These are phyloP conservation scores for Hydractinia echinata DNA, from an alignment of 30 jellyfish, hydroid and myxozoan genomes.

Conservation along the genomic window DNA sequence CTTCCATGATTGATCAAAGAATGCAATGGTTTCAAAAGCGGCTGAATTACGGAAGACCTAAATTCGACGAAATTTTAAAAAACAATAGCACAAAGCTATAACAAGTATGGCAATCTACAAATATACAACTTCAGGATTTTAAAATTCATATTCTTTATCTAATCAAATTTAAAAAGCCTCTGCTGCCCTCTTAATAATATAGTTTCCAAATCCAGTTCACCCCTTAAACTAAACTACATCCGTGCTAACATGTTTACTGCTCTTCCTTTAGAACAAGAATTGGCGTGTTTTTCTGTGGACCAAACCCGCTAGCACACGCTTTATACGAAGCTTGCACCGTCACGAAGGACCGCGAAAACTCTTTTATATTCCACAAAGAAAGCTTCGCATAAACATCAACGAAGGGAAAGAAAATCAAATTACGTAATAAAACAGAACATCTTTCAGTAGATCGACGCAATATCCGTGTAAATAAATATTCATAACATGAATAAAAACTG, in stretches of 20 bases:
- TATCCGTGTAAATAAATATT: too few species aligned
- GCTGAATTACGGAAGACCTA: conserved; percentile 70
- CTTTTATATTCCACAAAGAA: conserved; percentile 64
- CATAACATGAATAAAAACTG: too few species aligned
- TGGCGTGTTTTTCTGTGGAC: conserved; percentile 88
- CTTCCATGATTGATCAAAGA: conserved; percentile 20
- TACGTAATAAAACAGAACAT: too few species aligned
- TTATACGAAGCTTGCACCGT: conserved; percentile 42
- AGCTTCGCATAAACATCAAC: conserved; percentile 26
- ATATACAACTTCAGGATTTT: too few species aligned
- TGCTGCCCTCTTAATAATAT: not conserved
- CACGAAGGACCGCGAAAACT: conserved; percentile 35
- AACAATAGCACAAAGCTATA: too few species aligned
- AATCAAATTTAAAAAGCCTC: too few species aligned
- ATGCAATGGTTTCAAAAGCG: conserved; percentile 43
- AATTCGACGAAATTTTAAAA: conserved; percentile 47
- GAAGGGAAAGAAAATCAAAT: too few species aligned
- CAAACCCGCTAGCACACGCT: conserved; percentile 56
- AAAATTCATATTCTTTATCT: too few species aligned
- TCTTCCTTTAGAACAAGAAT: conserved; percentile 52
- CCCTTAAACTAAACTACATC: too few species aligned
- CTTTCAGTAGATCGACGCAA: too few species aligned
- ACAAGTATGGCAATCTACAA: too few species aligned
- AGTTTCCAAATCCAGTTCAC: too few species aligned
- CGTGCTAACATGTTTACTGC: not conserved